Evolutionary conservation across 2,797 vertebrate genomes (phyloP).

Genomic region (Leucoraja ocellata): DNA sequence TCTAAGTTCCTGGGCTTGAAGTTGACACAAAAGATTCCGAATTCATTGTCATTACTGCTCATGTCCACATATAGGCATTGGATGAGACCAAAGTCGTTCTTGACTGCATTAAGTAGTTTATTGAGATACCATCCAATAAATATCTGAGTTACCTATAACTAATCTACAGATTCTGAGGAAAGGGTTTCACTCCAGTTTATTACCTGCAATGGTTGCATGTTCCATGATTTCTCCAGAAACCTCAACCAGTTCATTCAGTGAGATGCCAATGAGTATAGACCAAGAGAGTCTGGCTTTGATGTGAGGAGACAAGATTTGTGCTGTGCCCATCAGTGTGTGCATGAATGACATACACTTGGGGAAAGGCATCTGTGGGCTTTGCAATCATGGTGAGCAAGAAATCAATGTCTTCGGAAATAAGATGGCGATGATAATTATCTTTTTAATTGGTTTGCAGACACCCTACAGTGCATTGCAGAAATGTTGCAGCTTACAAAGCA

Average conservation of each 20-base stretch:
- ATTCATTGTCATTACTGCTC: not conserved
- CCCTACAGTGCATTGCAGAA: constrained; percentile 95
- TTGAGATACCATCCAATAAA: too few relatives aligned
- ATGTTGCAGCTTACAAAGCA: constrained; percentile 94
- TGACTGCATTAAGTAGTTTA: too few relatives aligned
- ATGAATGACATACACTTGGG: not conserved
- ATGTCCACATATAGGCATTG: not conserved
- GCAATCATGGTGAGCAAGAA: not conserved
- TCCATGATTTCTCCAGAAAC: not conserved
- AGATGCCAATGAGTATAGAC: too few relatives aligned
- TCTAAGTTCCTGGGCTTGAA: not conserved
- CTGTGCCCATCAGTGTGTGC: not conserved
- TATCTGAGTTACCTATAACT: not conserved
- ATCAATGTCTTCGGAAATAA: not conserved
- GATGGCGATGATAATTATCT: constrained; percentile 40
- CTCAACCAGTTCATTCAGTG: too few relatives aligned
- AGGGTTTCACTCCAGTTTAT: not conserved
- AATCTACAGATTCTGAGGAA: not conserved
- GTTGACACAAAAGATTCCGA: not conserved
- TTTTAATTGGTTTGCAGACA: constrained; percentile 72
- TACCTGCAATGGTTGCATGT: not conserved
- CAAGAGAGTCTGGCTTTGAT: too few relatives aligned
- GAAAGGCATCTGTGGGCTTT: not conserved
- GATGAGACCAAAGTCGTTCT: too few relatives aligned
- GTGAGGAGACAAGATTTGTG: not conserved